Evolutionary conservation across 1,140 invertebrate genomes (phyloP).

Genomic region (Chelonus insularis): DNA sequence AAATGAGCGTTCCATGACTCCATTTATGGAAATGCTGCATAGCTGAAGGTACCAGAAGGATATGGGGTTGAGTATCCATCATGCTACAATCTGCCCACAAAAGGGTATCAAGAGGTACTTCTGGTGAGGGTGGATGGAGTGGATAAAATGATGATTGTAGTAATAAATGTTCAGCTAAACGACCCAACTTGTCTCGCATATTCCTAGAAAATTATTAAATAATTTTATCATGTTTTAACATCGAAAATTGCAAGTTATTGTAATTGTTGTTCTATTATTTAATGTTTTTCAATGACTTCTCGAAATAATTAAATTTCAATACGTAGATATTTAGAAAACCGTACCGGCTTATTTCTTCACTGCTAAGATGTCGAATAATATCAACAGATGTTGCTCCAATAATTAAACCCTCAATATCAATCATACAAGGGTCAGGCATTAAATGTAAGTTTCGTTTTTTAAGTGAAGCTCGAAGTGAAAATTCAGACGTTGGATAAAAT

Average conservation of each 20-base stretch:
- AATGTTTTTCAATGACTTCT: no score
- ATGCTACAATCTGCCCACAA: conserved; percentile 70
- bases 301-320: conserved; percentile 14
- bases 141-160: conserved; percentile 82
- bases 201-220: conserved; percentile 39
- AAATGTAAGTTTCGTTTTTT: conserved; percentile 65
- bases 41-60: conserved; percentile 83
- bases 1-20: conserved; percentile 73
- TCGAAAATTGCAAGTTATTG: no score
- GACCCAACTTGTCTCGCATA: conserved; percentile 60
- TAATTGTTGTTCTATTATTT: no score
- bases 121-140: conserved; percentile 71
- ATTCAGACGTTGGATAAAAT: conserved; percentile 82
- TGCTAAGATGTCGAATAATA: conserved; percentile 76
- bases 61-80: conserved; percentile 73
- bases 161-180: conserved; percentile 75
- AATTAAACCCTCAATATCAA: conserved; percentile 76
- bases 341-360: conserved; percentile 77
- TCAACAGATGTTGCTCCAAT: conserved; percentile 83
- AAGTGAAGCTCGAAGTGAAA: conserved; percentile 47
- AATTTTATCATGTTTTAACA: no score
- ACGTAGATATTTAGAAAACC: conserved; percentile 34
- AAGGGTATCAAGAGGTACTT: conserved; percentile 70
- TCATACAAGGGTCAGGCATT: conserved; percentile 77
- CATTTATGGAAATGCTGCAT: conserved; percentile 82